Base-by-base conservation (phyloP, 2,888 invertebrate species). In the Drosophila pegasa region DNA sequence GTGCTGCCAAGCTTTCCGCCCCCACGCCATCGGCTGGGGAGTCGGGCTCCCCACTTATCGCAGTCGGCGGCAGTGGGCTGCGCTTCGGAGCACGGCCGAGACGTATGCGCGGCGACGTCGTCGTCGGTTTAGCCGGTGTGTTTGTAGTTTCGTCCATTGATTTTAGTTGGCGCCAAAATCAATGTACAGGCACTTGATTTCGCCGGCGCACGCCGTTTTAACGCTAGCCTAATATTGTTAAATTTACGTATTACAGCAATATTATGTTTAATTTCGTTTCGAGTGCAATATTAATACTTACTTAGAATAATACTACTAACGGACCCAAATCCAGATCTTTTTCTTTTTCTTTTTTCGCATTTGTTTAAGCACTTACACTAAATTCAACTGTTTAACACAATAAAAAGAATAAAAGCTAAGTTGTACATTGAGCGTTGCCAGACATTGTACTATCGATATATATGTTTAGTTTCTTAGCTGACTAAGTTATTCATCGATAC, bases 161-260 rank as follows among this genome's bases (percentile, higher is more conserved):
- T 20, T 37, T 31, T 3, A 20, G 29, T 33, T 65, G 58, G 43
- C 55, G 67, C 71, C 68, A 59, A 63, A 47, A 35, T 45, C 16
- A 63, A 56, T 27, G 45, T 9, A 38, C n/a, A 29, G n/a, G n/a
- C 54, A 54, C 52, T 38, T 38, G 29, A 38, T 52, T 50, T 29
- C 4, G n/a, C 20, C 54, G 55, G 22, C 45, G 12, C n/a, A 43
- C 43, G n/a, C 12, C 43, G 35, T 35, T 16, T 35, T 14, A 54
- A 45, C n/a, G 9, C 16, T 16, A 40, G 31, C 16, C 35, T 55
- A 12, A 9, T 27, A 35, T 54, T n/a, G 8, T n/a, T 2, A 35
- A 55, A 27, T 18, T 35, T n/a, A 29, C 20, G 29, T 16, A 35
- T 45, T 20, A 60, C 14, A 8, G 4, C 20, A 16, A 29, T 29